These are phyloP conservation scores for Progne subis DNA, from an alignment of 2,113 vertebrate species.

Conservation along the genomic window DNA sequence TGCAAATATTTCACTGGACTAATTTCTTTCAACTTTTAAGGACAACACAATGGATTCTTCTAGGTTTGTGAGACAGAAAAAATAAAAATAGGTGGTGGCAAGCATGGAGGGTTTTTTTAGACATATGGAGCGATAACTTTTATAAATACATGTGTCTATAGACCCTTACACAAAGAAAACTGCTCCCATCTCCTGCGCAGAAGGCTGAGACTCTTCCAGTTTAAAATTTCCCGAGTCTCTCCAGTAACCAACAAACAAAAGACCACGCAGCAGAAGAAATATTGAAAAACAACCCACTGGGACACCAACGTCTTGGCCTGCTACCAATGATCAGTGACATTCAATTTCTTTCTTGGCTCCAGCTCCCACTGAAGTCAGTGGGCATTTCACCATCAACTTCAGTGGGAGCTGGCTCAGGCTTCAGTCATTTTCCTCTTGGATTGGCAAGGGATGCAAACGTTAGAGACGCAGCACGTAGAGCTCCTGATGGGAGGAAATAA, in stretches of 20 bases:
- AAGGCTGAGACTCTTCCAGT: not conserved
- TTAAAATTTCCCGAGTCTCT: not conserved
- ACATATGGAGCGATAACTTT: fast-evolving
- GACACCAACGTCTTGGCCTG: not conserved
- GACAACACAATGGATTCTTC: not conserved
- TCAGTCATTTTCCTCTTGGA: conserved; percentile 46
- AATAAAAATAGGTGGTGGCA: not conserved
- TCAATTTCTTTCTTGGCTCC: conserved; percentile 39
- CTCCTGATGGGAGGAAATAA: conserved; percentile 35
- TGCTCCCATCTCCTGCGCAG: not conserved
- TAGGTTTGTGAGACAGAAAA: not conserved
- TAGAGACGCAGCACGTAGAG: not conserved
- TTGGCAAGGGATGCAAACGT: conserved; percentile 33
- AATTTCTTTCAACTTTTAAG: not conserved
- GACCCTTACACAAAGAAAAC: not conserved
- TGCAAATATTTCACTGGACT: not conserved
- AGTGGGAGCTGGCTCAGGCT: conserved; percentile 43
- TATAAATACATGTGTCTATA: fast-evolving
- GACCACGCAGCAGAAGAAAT: not conserved
- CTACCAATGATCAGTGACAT: not conserved
- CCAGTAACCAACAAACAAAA: not conserved
- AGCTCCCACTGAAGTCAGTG: conserved; percentile 23
- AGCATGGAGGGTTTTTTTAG: fast-evolving
- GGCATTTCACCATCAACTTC: conserved; percentile 12
- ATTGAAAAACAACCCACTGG: not conserved